Evolutionary conservation across 2,113 vertebrate species (phyloP).

Genomic region (Ictalurus furcatus): DNA sequence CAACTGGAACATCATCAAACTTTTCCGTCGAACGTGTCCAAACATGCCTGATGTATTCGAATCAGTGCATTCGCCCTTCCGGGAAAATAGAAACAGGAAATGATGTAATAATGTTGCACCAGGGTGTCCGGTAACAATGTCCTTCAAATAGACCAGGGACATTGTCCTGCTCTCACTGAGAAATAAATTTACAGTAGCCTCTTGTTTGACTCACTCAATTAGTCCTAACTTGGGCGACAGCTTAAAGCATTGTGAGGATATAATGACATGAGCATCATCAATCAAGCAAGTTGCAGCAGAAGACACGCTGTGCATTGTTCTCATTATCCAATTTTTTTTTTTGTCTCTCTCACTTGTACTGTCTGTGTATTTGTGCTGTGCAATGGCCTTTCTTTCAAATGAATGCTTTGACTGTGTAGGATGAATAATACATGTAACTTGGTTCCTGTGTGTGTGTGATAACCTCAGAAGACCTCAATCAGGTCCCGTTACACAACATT

Average conservation of each 20-base stretch:
- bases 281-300: background rate
- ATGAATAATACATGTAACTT: conserved; percentile 1
- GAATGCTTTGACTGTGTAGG: background rate
- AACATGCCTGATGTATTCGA: background rate
- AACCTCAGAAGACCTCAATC: background rate
- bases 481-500: conserved; percentile 9
- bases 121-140: background rate
- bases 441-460: background rate
- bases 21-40: no score
- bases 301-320: background rate
- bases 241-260: background rate
- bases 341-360: background rate
- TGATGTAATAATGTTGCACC: background rate
- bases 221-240: background rate
- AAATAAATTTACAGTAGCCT: background rate
- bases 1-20: background rate
- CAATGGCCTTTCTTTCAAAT: background rate
- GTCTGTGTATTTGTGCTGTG: background rate
- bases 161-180: background rate
- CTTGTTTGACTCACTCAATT: background rate
- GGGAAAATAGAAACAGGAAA: background rate
- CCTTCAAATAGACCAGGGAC: background rate
- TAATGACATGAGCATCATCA: background rate
- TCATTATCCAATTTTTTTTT: background rate
- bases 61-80: background rate